phyloP scores from a whole-genome alignment of 1,140 invertebrate genomes.

The Panagrolaimus sp. region DNA sequence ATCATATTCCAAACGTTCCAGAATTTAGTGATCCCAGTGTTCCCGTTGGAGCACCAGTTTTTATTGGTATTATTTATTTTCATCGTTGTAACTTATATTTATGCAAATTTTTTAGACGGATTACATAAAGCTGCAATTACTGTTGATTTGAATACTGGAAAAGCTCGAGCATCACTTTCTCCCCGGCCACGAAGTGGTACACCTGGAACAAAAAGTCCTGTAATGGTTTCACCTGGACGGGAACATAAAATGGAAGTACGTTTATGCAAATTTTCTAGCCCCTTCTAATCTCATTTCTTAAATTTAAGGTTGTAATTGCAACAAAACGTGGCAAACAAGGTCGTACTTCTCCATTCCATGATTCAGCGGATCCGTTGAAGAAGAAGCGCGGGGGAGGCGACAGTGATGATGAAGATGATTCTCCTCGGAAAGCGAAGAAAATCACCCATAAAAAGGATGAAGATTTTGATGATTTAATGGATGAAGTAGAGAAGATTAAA shows the following conservation, averaged over 20 bases:
- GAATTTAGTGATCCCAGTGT: constrained; percentile 48
- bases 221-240: constrained; percentile 36
- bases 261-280: constrained; percentile 75
- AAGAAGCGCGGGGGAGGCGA: constrained; percentile 15
- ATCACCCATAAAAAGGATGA: constrained; percentile 36
- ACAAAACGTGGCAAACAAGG: constrained; percentile 45
- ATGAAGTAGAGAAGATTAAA: constrained; percentile 50
- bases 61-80: constrained; percentile 67
- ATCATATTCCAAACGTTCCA: constrained; percentile 34
- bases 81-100: constrained; percentile 70
- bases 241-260: constrained; percentile 55
- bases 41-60: constrained; percentile 51
- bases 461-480: constrained; percentile 55
- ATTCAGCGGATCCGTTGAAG: constrained; percentile 32
- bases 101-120: constrained; percentile 25
- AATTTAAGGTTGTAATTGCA: constrained; percentile 38
- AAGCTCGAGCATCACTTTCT: constrained; percentile 1
- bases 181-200: constrained; percentile 15
- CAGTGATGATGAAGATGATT: constrained; percentile 65
- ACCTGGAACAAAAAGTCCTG: constrained; percentile 51
- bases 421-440: constrained; percentile 29
- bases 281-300: constrained; percentile 72
- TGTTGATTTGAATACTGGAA: not conserved
- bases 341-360: constrained; percentile 30
- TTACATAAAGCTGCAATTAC: constrained; percentile 22